Evolutionary conservation across 2,888 invertebrate species (phyloP).

Genomic region (Orthosia gothica): DNA sequence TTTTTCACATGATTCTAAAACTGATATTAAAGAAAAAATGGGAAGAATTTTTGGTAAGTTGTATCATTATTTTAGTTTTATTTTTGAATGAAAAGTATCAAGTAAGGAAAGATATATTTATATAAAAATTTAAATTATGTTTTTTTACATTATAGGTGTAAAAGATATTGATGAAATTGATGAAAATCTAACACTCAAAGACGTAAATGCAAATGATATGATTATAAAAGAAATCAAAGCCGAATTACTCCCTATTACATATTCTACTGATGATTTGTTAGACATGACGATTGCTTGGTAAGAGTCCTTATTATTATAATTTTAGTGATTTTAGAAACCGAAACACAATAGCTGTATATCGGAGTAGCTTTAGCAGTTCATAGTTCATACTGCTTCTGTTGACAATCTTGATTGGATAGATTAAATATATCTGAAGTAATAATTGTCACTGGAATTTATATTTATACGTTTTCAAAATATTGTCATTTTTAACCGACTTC

Average conservation of each 20-base stretch:
- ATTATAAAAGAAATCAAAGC: neutral
- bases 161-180: constrained; percentile 13
- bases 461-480: too few relatives aligned
- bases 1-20: neutral
- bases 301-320: neutral
- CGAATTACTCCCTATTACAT: neutral
- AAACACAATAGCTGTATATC: too few relatives aligned
- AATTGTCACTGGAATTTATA: too few relatives aligned
- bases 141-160: constrained; percentile 4
- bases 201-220: constrained; percentile 8
- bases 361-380: too few relatives aligned
- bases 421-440: too few relatives aligned
- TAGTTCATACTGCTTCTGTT: too few relatives aligned
- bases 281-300: constrained; percentile 2
- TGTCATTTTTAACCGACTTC: too few relatives aligned
- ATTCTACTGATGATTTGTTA: neutral
- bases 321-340: too few relatives aligned
- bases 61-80: neutral
- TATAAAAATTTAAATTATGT: too few relatives aligned
- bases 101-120: too few relatives aligned
- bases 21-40: constrained; percentile 48
- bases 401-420: too few relatives aligned
- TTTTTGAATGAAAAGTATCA: too few relatives aligned
- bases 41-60: constrained; percentile 62
- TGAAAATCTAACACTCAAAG: constrained; percentile 2